Evolutionary conservation across 1,140 invertebrate genomes (phyloP).

Genomic region (Agraylea sexmaculata): DNA sequence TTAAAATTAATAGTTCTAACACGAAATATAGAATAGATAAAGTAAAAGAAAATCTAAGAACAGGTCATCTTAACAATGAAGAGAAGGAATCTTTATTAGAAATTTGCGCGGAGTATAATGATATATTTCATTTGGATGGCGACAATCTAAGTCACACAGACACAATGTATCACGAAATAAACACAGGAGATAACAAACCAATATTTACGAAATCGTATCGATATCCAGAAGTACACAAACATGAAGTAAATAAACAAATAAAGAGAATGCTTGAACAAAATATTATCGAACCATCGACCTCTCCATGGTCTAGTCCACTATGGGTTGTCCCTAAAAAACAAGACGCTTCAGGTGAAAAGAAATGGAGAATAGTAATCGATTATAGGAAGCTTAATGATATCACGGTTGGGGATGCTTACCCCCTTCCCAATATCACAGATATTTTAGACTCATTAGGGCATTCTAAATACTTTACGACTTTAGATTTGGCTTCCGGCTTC

Average conservation of each 20-base stretch:
- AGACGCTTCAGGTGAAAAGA: slow-evolving; percentile 22
- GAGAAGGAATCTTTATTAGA: no score
- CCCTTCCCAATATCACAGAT: slow-evolving; percentile 40
- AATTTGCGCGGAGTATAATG: slow-evolving; percentile 11
- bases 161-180: slow-evolving; percentile 24
- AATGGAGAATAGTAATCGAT: slow-evolving; percentile 28
- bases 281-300: slow-evolving; percentile 14
- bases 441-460: slow-evolving; percentile 33
- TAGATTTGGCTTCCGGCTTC: slow-evolving; percentile 40
- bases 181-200: slow-evolving; percentile 16
- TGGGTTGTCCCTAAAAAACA: slow-evolving; percentile 25
- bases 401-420: slow-evolving; percentile 29
- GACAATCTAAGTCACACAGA: slow-evolving; percentile 18
- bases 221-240: slow-evolving; percentile 25
- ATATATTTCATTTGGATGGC: slow-evolving; percentile 22
- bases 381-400: slow-evolving; percentile 27
- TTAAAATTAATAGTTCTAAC: no score
- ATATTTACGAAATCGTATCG: slow-evolving; percentile 22
- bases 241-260: slow-evolving; percentile 23
- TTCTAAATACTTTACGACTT: slow-evolving; percentile 33
- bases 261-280: slow-evolving; percentile 13
- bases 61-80: no score
- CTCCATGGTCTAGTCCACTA: slow-evolving; percentile 18
- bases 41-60: no score
- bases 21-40: no score